Percentiles rank a stretch among this genome's conserved stretches.
Conservation (phyloP, 1,140 invertebrate species). For the Nephotettix cincticeps region DNA sequence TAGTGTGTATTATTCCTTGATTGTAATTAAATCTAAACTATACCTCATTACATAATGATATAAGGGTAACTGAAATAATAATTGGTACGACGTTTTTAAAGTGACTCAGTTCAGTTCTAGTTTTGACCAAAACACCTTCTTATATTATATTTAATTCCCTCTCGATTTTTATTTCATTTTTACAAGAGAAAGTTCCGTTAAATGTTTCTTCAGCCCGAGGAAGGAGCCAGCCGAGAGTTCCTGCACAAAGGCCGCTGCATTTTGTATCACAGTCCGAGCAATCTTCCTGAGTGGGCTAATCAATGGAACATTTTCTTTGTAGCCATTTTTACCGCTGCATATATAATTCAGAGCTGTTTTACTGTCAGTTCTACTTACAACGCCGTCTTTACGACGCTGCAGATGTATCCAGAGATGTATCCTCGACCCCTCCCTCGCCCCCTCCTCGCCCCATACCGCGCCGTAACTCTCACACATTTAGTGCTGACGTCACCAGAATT, state of each 20-base stretch:
- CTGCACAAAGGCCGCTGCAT: not conserved
- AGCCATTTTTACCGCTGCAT: slow-evolving; percentile 17
- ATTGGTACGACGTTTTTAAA: too few relatives aligned
- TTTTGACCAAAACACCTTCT: too few relatives aligned
- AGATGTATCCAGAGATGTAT: not conserved
- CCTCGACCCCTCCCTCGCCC: not conserved
- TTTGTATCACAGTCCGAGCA: not conserved
- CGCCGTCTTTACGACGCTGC: slow-evolving; percentile 1
- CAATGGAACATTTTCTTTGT: not conserved
- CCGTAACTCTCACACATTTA: not conserved
- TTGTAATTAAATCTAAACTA: too few relatives aligned
- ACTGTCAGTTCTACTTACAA: not conserved
- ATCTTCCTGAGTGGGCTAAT: slow-evolving; percentile 3
- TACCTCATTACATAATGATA: too few relatives aligned
- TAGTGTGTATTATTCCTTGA: too few relatives aligned
- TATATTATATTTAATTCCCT: too few relatives aligned
- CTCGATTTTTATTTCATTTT: too few relatives aligned
- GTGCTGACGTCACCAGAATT: not conserved
- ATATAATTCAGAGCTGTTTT: slow-evolving; percentile 17
- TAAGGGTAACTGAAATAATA: too few relatives aligned
- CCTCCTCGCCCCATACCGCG: not conserved
- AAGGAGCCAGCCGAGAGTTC: too few relatives aligned
- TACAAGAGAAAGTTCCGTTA: too few relatives aligned
- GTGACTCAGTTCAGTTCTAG: too few relatives aligned
- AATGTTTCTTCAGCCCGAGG: too few relatives aligned